Evolutionary conservation across 2,797 vertebrate species (phyloP).

Genomic region (Liasis olivaceus): DNA sequence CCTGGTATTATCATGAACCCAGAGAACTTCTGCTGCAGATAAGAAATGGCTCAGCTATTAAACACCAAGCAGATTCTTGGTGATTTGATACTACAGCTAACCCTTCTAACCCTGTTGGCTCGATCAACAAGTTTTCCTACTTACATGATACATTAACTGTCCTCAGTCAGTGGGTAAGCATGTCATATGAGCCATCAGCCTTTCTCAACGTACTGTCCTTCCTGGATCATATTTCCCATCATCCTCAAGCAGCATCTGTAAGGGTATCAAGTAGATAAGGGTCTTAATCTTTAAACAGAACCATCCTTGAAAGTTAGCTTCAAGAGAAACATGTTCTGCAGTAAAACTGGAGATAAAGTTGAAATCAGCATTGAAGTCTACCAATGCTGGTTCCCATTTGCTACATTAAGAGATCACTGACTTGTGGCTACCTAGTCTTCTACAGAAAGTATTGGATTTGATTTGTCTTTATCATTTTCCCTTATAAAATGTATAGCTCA

Average conservation of each 20-base stretch:
- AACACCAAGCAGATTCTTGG: neutral
- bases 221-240: neutral
- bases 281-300: conserved; percentile 24
- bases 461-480: neutral
- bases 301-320: conserved; percentile 28
- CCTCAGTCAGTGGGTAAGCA: neutral
- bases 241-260: neutral
- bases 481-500: neutral
- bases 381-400: neutral
- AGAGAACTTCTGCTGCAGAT: neutral
- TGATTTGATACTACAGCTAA: neutral
- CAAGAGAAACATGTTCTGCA: conserved; percentile 20
- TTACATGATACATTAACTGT: neutral
- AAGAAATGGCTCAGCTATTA: neutral
- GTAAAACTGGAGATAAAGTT: conserved; percentile 18
- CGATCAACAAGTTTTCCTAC: neutral
- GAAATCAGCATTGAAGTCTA: conserved; percentile 14
- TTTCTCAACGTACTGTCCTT: neutral
- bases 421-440: neutral
- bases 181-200: neutral
- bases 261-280: too few relatives aligned
- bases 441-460: neutral
- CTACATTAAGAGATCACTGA: conserved; percentile 19
- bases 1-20: neutral
- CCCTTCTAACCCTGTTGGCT: neutral